Evolutionary conservation across 2,113 vertebrate genomes (phyloP), one percentile per base, ranked within the genome.

Genomic region (Gymnocephalus cernua): DNA sequence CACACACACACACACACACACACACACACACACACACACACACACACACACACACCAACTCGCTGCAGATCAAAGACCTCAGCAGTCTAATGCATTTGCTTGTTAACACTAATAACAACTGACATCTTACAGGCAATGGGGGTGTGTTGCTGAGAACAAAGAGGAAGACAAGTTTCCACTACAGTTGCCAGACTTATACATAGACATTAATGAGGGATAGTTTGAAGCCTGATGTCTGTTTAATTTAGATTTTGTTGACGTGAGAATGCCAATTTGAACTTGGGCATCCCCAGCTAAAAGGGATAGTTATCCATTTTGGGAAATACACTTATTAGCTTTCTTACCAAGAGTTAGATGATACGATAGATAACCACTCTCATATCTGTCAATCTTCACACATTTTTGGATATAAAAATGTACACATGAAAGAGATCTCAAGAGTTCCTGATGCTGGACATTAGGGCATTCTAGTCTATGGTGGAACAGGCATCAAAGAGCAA

Each of bases 81-180:
- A 29, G 64, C 70, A 62, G 76, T 64, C 59, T 61, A 77, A 86
- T 85, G 73, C 63, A 65, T 82, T 77, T 70, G 84, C 88, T 88
- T 78, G 74, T 92, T 85, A 90, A 79, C 57, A 69, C 86, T 91
- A 88, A 92, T 77, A 72, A 68, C 76, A 86, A 8, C 70, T 85
- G 88, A 85, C 77, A 79, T 73, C 8, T 66, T 27, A 78, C 81
- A 77, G 77, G 70, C 73, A n/a, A 2, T 2, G 67, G 57, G 70
- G 4, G 62, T 77, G 74, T 74, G 83, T 47, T 63, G 14, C 27
- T 44, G 48, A 80, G 87, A 85, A 88, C 74, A 79, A 80, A 86
- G 82, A 80, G 58, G 51, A 59, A 70, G 75, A 76, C 6, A 23
- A 47, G 12, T 71, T 81, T 85, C 56, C 70, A 45, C 48, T 65